Evolutionary conservation across 2,888 invertebrate species (phyloP).

Genomic region (Diaprepes abbreviatus): DNA sequence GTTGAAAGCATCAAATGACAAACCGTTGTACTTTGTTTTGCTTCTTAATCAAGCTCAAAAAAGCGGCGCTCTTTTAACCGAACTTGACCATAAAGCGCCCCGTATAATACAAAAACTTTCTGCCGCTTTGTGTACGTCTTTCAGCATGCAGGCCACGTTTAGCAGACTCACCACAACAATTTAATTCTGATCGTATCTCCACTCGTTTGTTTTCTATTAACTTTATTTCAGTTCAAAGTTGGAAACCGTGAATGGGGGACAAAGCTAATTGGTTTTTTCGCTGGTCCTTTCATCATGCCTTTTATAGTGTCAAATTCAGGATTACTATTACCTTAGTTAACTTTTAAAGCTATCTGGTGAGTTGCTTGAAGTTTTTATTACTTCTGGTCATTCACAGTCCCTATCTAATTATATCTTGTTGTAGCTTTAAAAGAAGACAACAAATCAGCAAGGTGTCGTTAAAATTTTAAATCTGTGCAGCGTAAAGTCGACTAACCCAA

Average conservation of each 20-base stretch:
- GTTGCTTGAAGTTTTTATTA: constrained; percentile 21
- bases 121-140: constrained; percentile 45
- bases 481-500: no score
- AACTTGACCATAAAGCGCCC: constrained; percentile 20
- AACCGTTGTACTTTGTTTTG: no score
- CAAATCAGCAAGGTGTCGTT: no score
- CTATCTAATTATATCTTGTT: constrained; percentile 10
- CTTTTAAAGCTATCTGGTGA: constrained; percentile 19
- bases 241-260: constrained; percentile 53
- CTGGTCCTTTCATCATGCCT: constrained; percentile 43
- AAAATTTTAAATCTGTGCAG: no score
- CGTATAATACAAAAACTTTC: constrained; percentile 27
- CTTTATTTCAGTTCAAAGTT: constrained; percentile 56
- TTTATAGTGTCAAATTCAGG: constrained; percentile 49
- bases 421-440: no score
- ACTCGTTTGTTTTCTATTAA: constrained; percentile 64
- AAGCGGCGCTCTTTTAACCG: background rate
- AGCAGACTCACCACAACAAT: constrained; percentile 52
- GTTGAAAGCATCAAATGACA: no score
- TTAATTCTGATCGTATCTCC: constrained; percentile 55
- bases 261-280: constrained; percentile 52
- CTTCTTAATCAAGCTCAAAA: no score
- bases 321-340: constrained; percentile 25
- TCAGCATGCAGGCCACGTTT: constrained; percentile 56
- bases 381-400: constrained; percentile 9